A percentile compares a stretch with the other conserved stretches of the same genome.
phyloP scores from a whole-genome alignment of 2,797 vertebrate species.

The Enteromius afrohamiltoni region DNA sequence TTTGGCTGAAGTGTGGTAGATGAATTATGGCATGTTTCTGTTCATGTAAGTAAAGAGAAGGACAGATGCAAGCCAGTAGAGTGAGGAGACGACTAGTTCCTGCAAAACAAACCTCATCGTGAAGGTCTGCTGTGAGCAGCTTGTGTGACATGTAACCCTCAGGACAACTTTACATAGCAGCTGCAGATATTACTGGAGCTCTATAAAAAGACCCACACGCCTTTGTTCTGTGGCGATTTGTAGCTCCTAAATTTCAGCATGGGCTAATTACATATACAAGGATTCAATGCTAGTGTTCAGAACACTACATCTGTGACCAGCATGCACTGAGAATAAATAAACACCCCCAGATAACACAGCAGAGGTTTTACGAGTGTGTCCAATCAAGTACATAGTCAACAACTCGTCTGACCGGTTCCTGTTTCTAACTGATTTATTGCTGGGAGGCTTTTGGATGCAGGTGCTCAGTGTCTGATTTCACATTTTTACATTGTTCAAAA shows the following conservation, averaged over 20 bases:
- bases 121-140: conserved; percentile 15
- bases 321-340: background rate
- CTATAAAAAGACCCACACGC: conserved; percentile 70
- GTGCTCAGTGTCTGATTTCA: no score
- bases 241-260: conserved; percentile 17
- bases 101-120: background rate
- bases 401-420: background rate
- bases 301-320: conserved; percentile 11
- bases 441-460: background rate
- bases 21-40: no score
- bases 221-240: conserved; percentile 13
- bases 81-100: background rate
- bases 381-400: background rate
- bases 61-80: background rate
- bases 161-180: conserved; percentile 69
- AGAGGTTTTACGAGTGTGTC: background rate
- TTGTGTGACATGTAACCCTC: conserved; percentile 59
- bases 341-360: background rate
- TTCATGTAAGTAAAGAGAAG: background rate
- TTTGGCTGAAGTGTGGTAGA: no score
- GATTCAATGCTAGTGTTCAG: background rate
- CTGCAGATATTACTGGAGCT: conserved; percentile 74
- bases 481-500: no score
- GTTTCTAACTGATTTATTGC: conserved; percentile 22
- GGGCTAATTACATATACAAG: background rate